Conservation (phyloP, 2,113 vertebrate genomes). For the Talpa occidentalis region DNA sequence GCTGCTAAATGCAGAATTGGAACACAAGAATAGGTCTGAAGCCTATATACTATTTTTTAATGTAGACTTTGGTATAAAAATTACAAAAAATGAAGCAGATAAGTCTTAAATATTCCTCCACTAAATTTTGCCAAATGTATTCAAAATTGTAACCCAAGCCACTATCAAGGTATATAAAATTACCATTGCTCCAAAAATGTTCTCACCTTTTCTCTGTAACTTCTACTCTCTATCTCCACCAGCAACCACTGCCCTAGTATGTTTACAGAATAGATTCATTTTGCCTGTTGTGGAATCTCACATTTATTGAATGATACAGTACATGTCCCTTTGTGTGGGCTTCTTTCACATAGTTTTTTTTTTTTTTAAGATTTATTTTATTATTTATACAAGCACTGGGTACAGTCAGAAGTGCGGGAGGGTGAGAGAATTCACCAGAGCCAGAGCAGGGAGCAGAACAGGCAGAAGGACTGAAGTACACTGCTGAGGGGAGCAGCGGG, state of each 20-base stretch:
- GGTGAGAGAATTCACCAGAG: no score
- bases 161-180: not conserved
- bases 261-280: not conserved
- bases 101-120: not conserved
- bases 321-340: not conserved
- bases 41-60: not conserved
- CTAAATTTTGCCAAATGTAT: not conserved
- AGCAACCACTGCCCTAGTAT: not conserved
- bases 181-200: not conserved
- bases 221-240: not conserved
- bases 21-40: not conserved
- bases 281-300: not conserved
- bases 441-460: no score
- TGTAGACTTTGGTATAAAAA: not conserved
- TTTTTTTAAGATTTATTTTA: no score
- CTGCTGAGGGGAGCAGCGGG: no score
- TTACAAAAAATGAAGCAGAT: not conserved
- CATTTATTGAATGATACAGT: not conserved
- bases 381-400: no score
- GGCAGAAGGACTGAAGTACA: no score
- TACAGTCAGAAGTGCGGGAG: no score
- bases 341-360: not conserved
- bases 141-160: not conserved
- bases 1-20: not conserved
- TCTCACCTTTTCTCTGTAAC: not conserved